phyloP scores from a whole-genome alignment of 1,140 invertebrate genomes.

The Tribolium madens region DNA sequence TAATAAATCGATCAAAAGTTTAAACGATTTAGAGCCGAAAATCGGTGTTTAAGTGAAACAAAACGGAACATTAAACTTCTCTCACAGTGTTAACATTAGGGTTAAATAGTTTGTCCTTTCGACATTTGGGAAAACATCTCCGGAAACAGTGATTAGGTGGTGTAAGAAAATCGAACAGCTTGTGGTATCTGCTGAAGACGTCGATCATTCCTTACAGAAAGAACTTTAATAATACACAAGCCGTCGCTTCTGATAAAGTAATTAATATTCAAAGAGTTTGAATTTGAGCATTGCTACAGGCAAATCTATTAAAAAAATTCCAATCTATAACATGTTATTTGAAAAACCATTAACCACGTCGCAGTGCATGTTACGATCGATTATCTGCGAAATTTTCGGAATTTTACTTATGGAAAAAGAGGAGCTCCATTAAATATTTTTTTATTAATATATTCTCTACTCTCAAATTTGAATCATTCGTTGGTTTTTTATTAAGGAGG shows the following conservation, averaged over 20 bases:
- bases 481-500: not conserved
- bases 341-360: not conserved
- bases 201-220: not conserved
- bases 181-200: not conserved
- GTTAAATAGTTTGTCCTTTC: not conserved
- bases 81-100: not conserved
- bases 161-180: not conserved
- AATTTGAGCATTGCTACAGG: not conserved
- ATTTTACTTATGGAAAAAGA: no score
- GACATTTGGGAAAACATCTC: not conserved
- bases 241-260: not conserved
- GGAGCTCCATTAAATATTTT: no score
- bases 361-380: not conserved
- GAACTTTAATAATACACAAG: not conserved
- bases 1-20: not conserved
- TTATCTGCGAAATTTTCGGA: not conserved
- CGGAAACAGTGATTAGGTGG: not conserved
- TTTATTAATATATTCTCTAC: no score
- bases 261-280: not conserved
- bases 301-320: not conserved
- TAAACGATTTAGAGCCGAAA: not conserved
- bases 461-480: no score
- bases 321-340: not conserved
- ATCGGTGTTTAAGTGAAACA: not conserved
- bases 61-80: not conserved